Evolutionary conservation across 2,113 vertebrate genomes (phyloP).

Genomic region (Callocephalon fimbriatum): DNA sequence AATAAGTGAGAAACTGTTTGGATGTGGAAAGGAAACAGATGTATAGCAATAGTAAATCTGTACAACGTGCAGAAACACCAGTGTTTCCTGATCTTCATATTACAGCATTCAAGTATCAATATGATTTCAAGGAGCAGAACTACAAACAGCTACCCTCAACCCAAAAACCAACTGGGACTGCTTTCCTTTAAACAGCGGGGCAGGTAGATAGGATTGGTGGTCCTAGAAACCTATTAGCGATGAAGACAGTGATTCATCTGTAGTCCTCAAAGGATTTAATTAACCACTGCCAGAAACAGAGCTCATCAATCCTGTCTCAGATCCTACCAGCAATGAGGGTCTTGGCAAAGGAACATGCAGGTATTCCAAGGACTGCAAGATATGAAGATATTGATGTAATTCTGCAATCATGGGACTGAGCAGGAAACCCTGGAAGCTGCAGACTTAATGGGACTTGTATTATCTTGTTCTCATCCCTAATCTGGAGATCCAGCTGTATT

Average conservation of each 20-base stretch:
- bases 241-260: not conserved
- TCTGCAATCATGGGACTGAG: fast-evolving
- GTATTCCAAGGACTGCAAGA: fast-evolving
- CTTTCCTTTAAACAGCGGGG: not conserved
- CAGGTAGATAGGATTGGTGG: not conserved
- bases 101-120: not conserved
- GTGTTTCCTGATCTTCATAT: fast-evolving
- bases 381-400: fast-evolving
- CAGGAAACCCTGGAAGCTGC: not conserved
- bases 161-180: not conserved
- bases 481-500: not conserved
- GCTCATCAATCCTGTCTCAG: not conserved
- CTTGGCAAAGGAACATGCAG: not conserved
- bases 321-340: not conserved
- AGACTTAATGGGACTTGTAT: fast-evolving
- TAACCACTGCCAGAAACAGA: not conserved
- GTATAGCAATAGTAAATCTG: not conserved
- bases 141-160: not conserved
- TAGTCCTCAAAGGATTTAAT: not conserved
- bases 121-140: not conserved
- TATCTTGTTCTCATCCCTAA: not conserved
- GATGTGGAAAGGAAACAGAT: conserved; percentile 42
- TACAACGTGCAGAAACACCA: not conserved
- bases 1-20: not conserved
- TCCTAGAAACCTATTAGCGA: not conserved